Base-by-base conservation (phyloP, 2,888 invertebrate genomes). In the Amphimallon solstitiale region DNA sequence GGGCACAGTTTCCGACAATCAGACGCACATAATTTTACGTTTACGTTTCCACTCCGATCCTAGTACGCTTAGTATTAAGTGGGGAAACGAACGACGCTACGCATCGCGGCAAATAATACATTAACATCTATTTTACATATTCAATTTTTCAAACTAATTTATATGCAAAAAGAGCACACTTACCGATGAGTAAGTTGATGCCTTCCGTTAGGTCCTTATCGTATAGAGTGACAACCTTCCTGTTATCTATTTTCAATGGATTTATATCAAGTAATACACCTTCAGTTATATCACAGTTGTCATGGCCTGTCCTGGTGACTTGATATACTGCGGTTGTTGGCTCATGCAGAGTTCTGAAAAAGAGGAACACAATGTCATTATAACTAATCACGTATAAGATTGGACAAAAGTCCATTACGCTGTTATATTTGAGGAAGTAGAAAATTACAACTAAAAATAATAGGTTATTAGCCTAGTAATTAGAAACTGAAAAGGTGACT, bases 181-280 rank as follows among this genome's bases (percentile, higher is more conserved):
- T 78, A 90, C 90, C 90, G 84, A 90, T 90, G 73, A 90, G 86
- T 74, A 90, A 85, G 83, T 91, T 91, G 77, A 88, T 88, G 70
- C 91, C 91, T 79, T 90, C 90, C 52, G 88, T 88, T 69, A 91
- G 86, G 80, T 90, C 90, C 81, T 90, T 90, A 79, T 91, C 90
- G 77, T 90, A 90, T 23, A 91, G 84, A 4, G 90, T 90, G 78
- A 91, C 88, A 71, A 90, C 85, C 75, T 90, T 89, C 73, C 83
- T 83, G 48, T 88, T 88, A 74, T 86, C 87, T 72, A 90, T 89
- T 74, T 88, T 86, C 68, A 90, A 84, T 9, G 90, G 90, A 52
- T 89, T 89, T 73, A 90, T 90, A 80, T 90, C 90, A 66, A 90
- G 81, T 9, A 90, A 82, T 78, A 88, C 88, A 56, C 90, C 90